Evolutionary conservation across 1,140 invertebrate species (phyloP), one percentile per base, ranked within the genome.

Genomic region (Cryptotermes secundus): DNA sequence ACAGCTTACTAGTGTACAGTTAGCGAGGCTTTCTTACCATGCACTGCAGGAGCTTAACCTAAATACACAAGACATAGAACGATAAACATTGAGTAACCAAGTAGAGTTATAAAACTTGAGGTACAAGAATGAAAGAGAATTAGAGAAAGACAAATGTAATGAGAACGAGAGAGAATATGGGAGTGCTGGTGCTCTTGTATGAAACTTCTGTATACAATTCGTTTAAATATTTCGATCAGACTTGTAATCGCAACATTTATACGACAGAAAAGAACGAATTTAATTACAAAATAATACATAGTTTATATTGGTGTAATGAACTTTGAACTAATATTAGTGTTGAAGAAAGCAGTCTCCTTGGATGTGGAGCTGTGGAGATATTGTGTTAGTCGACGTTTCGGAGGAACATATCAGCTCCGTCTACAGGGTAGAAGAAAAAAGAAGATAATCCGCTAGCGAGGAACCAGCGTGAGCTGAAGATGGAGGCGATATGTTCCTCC

Each of bases 41-140:
- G 31, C 14, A 72, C n/a, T 72, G 59, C 31, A 72, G 59, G 14
- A 31, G 59, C 7, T 31, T 7, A 72, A 72, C 59, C 59, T 72
- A 72, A 72, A 72, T 31, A 72, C 59, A 72, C 59, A 72, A 72
- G n/a, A 19, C 26, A 12, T n/a, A 72, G 26, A 31, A 72, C 26
- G 59, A 72, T 72, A 72, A 72, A 72, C 59, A n/a, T 72, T 72
- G 59, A 72, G n/a, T 72, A 72, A 72, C 59, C 26, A n/a, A 72
- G 59, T 31, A n/a, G 59, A 72, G 26, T 31, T 72, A 31, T 72
- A 72, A 72, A 72, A 72, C 59, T 72, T 72, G n/a, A 26, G 26
- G 59, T 31, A 72, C 26, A 72, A 26, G 4, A 14, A 72, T 0
- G 53, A n/a, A 59, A 31, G 59, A 31, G 26, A 72, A 31, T 72